These are phyloP conservation scores for Akabosia matsudoensis DNA, from an alignment of 1,140 invertebrate genomes.

Conservation along the genomic window DNA sequence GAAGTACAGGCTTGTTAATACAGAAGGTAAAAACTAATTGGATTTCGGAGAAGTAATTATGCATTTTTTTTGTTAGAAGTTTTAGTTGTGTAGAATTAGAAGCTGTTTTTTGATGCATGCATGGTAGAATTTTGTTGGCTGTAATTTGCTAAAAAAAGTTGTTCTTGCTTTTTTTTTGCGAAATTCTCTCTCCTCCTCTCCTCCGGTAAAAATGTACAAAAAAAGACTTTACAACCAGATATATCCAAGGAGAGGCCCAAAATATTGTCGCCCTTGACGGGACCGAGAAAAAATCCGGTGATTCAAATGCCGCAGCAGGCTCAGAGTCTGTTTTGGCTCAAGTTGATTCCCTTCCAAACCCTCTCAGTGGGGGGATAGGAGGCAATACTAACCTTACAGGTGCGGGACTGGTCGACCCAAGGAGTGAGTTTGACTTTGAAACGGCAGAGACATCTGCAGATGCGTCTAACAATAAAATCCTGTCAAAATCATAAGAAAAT, in stretches of 20 bases:
- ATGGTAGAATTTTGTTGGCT: not conserved
- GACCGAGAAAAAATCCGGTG: not conserved
- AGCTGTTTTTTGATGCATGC: not conserved
- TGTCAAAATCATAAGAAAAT: too few relatives aligned
- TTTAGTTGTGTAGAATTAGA: not conserved
- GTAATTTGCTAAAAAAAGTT: not conserved
- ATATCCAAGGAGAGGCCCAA: constrained; percentile 1
- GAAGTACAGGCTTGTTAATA: constrained; percentile 17
- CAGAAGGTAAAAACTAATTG: constrained; percentile 18
- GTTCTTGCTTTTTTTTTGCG: not conserved
- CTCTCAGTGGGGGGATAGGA: not conserved
- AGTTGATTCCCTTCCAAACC: not conserved
- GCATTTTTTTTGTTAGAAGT: not conserved
- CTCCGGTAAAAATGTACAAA: not conserved
- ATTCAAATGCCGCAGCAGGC: not conserved
- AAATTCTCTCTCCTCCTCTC: not conserved
- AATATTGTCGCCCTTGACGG: constrained; percentile 5
- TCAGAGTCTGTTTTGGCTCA: not conserved
- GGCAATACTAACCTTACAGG: not conserved
- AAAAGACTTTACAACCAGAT: constrained; percentile 15
- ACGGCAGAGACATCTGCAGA: not conserved
- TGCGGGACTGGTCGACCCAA: not conserved
- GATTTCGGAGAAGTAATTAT: not conserved
- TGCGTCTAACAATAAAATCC: too few relatives aligned
- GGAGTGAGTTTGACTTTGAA: not conserved